phyloP scores from a whole-genome alignment of 2,797 vertebrate species.

The Kryptolebias ocellatus region DNA sequence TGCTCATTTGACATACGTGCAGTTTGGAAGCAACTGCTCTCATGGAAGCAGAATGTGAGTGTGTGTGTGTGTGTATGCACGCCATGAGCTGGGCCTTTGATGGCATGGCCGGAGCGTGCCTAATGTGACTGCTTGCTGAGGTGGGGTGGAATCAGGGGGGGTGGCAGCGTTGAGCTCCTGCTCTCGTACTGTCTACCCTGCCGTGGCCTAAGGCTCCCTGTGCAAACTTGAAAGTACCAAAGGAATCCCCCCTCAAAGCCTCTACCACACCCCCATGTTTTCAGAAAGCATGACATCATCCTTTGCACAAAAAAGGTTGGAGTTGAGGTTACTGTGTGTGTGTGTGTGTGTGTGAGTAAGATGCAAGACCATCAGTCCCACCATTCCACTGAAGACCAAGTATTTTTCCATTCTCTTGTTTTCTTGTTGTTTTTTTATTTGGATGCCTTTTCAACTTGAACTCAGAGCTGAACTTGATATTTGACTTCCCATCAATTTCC shows the following conservation, averaged over 20 bases:
- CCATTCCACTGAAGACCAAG: constrained; percentile 16
- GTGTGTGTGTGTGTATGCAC: constrained; percentile 36
- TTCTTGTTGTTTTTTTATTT: background rate
- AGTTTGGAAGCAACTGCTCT: constrained; percentile 47
- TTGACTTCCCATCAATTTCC: background rate
- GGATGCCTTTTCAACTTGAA: background rate
- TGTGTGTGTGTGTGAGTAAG: constrained; percentile 34
- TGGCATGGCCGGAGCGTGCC: constrained; percentile 80
- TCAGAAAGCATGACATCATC: constrained; percentile 83
- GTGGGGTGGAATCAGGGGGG: constrained; percentile 46
- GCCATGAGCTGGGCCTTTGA: constrained; percentile 72
- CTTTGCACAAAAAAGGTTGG: constrained; percentile 71
- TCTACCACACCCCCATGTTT: constrained; percentile 63
- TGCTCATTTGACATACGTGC: constrained; percentile 59
- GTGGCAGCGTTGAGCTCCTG: constrained; percentile 72
- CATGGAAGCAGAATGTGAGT: constrained; percentile 22
- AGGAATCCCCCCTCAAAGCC: constrained; percentile 70
- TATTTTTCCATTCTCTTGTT: constrained; percentile 5
- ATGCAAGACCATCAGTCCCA: constrained; percentile 47
- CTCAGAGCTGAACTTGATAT: background rate
- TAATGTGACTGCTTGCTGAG: constrained; percentile 78
- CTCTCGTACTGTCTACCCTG: constrained; percentile 73
- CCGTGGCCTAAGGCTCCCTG: constrained; percentile 73
- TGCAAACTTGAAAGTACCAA: constrained; percentile 81
- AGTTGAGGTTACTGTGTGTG: constrained; percentile 65